A percentile compares a stretch with the other conserved stretches of the same genome.
phyloP scores from a whole-genome alignment of 2,113 vertebrate genomes.

The Manacus vitellinus region DNA sequence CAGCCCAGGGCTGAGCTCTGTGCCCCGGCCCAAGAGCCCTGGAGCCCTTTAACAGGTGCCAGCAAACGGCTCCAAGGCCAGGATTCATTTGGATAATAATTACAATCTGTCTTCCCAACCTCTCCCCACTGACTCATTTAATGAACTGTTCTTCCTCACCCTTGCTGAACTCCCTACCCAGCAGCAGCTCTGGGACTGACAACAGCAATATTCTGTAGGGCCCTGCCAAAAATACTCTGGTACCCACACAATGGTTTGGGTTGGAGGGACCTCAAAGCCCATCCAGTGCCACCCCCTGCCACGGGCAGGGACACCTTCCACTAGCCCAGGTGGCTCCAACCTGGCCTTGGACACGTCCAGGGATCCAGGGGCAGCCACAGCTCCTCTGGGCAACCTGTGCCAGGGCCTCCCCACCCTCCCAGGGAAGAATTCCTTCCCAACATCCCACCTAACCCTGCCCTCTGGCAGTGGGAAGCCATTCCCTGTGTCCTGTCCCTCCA shows the following conservation, averaged over 20 bases:
- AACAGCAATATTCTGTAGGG: neutral
- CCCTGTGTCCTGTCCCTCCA: neutral
- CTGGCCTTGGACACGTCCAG: neutral
- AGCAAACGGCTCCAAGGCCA: neutral
- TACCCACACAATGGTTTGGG: no score
- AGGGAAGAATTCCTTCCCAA: neutral
- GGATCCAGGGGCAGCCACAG: neutral
- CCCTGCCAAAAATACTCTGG: neutral
- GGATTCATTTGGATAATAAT: neutral
- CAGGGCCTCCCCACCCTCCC: neutral
- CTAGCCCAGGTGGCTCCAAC: neutral
- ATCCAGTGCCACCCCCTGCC: neutral
- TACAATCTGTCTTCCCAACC: conserved; percentile 24
- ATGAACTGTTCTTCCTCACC: neutral
- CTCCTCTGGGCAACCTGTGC: neutral
- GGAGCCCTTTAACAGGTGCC: neutral
- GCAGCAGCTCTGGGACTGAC: neutral
- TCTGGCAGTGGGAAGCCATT: neutral
- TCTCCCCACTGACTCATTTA: neutral
- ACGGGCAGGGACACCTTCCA: neutral
- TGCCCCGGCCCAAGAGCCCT: neutral
- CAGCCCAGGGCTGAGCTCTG: neutral
- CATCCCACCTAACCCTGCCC: neutral
- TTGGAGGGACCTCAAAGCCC: no score
- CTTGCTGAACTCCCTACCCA: neutral